Evolutionary conservation across 2,797 vertebrate species (phyloP), one percentile per base, ranked within the genome.

Genomic region (Halcyon chelicuti): DNA sequence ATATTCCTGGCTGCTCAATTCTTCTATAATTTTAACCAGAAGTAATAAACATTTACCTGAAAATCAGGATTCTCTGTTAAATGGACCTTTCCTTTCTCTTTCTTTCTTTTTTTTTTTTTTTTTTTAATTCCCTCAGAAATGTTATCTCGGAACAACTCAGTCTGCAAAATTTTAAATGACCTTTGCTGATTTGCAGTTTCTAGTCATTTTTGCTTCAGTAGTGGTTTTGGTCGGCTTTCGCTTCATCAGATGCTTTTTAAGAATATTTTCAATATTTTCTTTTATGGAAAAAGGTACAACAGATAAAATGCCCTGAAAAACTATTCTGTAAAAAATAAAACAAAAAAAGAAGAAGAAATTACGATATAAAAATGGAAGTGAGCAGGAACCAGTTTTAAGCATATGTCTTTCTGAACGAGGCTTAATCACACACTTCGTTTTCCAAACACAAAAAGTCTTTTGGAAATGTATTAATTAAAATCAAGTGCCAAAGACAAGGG

Each of bases 391-490:
- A 72, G 96, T 91, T 92, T 94, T 91, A 92, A 95, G 67, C 90
- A 84, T 93, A 78, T 6, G 67, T 93, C 95, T 96, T 97, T 78
- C 88, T 78, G 93, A 95, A 86, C n/a, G 73, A 94, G 73, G 88
- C 93, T 96, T 94, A 94, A 96, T 95, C 95, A 95, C 95, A 86
- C 93, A 95, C 89, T 92, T 95, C 14, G 6, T 77, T 97, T 94
- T 96, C 93, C 97, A 96, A 97, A 97, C 76, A 97, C 89, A 96
- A 92, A 67, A 96, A 95, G 74, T 92, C 81, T 91, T 90, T 94
- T 90, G 73, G 86, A 95, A 94, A 95, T 42, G 88, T 89, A 91
- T 95, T 96, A 90, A 97, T 97, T 97, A 97, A 97, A 97, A 97
- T 76, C 89, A 97, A 97, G 86, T 49, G 83, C 93, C 89, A 44